phyloP scores from a whole-genome alignment of 2,888 invertebrate species.

The Leptinotarsa tumamoca region DNA sequence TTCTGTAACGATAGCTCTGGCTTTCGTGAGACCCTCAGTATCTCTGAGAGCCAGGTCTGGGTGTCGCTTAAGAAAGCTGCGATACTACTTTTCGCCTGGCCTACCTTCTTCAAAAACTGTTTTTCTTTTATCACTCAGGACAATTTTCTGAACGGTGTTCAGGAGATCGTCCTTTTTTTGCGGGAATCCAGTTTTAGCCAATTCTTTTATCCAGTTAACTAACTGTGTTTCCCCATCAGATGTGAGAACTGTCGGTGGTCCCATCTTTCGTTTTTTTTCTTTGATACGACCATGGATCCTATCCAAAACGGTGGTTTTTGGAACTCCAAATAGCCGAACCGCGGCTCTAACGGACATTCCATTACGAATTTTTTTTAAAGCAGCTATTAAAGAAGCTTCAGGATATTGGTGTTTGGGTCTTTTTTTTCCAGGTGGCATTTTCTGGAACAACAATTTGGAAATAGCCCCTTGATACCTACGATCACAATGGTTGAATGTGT shows the following conservation, averaged over 20 bases:
- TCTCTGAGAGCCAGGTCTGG: slow-evolving; percentile 31
- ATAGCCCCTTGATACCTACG: not conserved
- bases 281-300: slow-evolving; percentile 29
- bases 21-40: slow-evolving; percentile 49
- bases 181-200: slow-evolving; percentile 45
- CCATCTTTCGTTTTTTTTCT: slow-evolving; percentile 42
- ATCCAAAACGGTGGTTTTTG: slow-evolving; percentile 33
- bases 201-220: slow-evolving; percentile 40
- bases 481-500: not conserved
- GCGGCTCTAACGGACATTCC: slow-evolving; percentile 32
- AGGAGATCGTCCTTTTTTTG: slow-evolving; percentile 44
- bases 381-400: slow-evolving; percentile 21
- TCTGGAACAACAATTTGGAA: slow-evolving; percentile 12
- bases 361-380: slow-evolving; percentile 31
- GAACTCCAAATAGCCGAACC: slow-evolving; percentile 33
- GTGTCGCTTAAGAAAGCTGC: not conserved
- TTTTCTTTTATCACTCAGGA: slow-evolving; percentile 14
- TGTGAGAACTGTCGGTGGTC: slow-evolving; percentile 37
- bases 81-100: not conserved
- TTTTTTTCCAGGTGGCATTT: slow-evolving; percentile 25
- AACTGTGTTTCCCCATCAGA: slow-evolving; percentile 37
- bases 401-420: slow-evolving; percentile 29
- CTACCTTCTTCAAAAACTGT: not conserved
- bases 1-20: slow-evolving; percentile 51
- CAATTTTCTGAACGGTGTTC: slow-evolving; percentile 34